Base-by-base conservation (phyloP, 2,797 vertebrate genomes). In the Acanthurus lineatus region DNA sequence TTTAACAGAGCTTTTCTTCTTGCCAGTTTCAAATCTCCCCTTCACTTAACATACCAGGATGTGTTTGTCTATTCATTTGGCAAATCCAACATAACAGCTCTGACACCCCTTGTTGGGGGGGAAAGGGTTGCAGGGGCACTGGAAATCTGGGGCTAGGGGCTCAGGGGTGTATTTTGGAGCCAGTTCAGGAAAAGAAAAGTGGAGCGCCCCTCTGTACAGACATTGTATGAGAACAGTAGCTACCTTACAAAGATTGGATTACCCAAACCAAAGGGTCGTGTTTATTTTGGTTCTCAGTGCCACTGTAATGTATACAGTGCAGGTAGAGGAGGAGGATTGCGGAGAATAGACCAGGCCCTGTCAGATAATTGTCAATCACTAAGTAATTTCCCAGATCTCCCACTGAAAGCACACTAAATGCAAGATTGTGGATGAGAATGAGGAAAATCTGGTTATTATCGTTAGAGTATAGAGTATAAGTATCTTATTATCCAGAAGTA, bases 121-220 rank as follows among this genome's bases (percentile, higher is more conserved):
- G 42, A 70, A 57, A 47, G 82, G 44, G 61, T 62, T 82, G 42
- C 57, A 56, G 76, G 70, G 64, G 71, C 64, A 62, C 70, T 82
- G 82, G 73, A 89, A 89, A 89, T 70, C 66, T 83, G 76, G 74
- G 40, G 83, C 59, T 79, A 58, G 78, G 76, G 88, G 83, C 83
- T 92, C 82, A 60, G 54, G 85, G 89, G 90, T 95, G 81, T 93
- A 93, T 92, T 92, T 94, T 96, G 95, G 93, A 95, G 60, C 53
- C 44, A 15, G 73, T 92, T 94, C 91, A 93, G 93, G 95, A 94
- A 95, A 94, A 94, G 86, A 88, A 93, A 94, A 94, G 90, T 89
- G 85, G 79, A 87, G 89, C 74, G 73, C 91, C 89, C 91, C 77
- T 88, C 89, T 90, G 79, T 86, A 78, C 78, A 81, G 79, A 84